Base-by-base conservation (phyloP, 2,113 vertebrate species). In the Hystrix cristata region DNA sequence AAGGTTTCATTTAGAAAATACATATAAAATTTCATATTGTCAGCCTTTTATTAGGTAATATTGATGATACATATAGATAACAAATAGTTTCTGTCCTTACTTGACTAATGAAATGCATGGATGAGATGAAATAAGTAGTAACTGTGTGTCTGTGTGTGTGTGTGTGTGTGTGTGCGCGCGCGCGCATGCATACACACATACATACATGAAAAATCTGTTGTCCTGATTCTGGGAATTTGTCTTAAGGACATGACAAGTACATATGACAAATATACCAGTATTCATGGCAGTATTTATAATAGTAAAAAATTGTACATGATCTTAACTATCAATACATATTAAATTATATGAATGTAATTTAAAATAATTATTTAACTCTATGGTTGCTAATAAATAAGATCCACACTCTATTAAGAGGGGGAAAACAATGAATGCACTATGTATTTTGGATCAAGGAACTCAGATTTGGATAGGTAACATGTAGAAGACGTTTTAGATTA, bases 181-280 rank as follows among this genome's bases (percentile, higher is more conserved):
- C 38, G 38, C 21, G 27, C n/a, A 31, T 67, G 31, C n/a, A 21
- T 74, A 6, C 48, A 11, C 15, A 6, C 12, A 9, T 46, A 16
- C 18, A 2, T 23, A 64, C 27, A 48, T n/a, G 62, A 3, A 21
- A 31, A 59, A 87, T 31, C 15, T 87, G 7, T 43, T 74, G 27
- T 46, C 81, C 51, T 90, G n/a, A 53, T 80, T 92, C 9, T 96
- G 55, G 71, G 53, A 81, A 74, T 94, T 94, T 92, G 21, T 89
- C 25, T 12, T 78, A 86, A 80, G 83, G 29, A 94, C 23, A 27
- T 76, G 74, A 92, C 82, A 82, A 69, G 76, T 88, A 59, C 71
- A 38, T 38, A 48, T 76, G 16, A 90, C 23, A 74, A 48, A 57
- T 29, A 25, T 18, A 65, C 2, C 72, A 72, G 15, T 90, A 51